A percentile compares a stretch with the other conserved stretches of the same genome.
Evolutionary conservation across 2,797 vertebrate genomes (phyloP).

Genomic region (Pseudomugil tenellus): DNA sequence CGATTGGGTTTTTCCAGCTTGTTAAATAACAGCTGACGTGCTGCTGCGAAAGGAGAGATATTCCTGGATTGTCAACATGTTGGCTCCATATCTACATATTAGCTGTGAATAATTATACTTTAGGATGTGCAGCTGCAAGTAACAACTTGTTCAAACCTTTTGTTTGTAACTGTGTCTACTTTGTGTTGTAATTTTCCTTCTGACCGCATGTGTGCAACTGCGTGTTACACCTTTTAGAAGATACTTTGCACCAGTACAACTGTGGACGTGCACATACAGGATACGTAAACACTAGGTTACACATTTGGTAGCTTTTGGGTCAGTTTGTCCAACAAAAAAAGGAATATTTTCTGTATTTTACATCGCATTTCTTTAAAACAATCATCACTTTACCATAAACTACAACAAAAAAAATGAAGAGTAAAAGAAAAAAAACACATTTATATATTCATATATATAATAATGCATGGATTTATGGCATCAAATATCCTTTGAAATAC

Average conservation of each 20-base stretch:
- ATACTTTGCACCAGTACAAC: constrained; percentile 29
- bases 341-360: constrained; percentile 77
- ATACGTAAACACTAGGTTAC: constrained; percentile 57
- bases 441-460: constrained; percentile 87
- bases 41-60: constrained; percentile 32
- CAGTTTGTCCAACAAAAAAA: constrained; percentile 87
- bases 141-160: constrained; percentile 19
- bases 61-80: constrained; percentile 77
- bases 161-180: constrained; percentile 9
- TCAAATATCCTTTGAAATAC: constrained; percentile 90
- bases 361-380: constrained; percentile 82
- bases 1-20: constrained; percentile 62
- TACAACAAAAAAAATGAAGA: constrained; percentile 84
- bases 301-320: constrained; percentile 33
- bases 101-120: constrained; percentile 51
- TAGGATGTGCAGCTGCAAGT: constrained; percentile 56
- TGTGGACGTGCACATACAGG: constrained; percentile 53
- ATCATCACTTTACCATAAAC: constrained; percentile 85
- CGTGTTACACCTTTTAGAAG: constrained; percentile 43
- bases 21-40: constrained; percentile 43
- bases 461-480: constrained; percentile 88
- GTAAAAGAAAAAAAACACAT: constrained; percentile 74
- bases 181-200: constrained; percentile 39
- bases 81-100: constrained; percentile 44
- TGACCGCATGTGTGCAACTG: constrained; percentile 37